Conservation (phyloP, 2,113 vertebrate genomes). For the Megaleporinus macrocephalus region DNA sequence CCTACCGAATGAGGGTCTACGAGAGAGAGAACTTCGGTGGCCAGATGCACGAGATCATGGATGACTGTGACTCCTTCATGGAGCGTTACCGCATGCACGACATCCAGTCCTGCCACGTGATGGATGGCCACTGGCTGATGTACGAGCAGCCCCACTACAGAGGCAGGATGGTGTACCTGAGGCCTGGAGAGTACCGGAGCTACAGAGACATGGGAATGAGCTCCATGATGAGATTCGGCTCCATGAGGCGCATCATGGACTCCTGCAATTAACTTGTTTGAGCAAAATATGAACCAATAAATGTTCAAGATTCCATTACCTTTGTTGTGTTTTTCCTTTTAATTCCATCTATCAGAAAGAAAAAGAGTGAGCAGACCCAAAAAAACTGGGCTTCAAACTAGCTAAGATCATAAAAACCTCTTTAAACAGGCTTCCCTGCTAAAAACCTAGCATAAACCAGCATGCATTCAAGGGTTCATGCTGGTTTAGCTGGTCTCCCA, state of each 20-base stretch:
- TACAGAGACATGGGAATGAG: constrained; percentile 56
- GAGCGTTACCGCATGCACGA: constrained; percentile 74
- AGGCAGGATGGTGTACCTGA: constrained; percentile 54
- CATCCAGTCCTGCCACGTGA: constrained; percentile 66
- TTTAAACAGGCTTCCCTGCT: too few relatives aligned
- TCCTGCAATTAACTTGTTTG: constrained; percentile 63
- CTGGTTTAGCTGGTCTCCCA: too few relatives aligned
- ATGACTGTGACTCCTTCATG: constrained; percentile 74
- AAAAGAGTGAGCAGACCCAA: not conserved
- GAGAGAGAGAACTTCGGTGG: constrained; percentile 78
- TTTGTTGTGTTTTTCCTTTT: not conserved
- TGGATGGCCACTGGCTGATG: constrained; percentile 66
- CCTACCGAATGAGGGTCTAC: constrained; percentile 77
- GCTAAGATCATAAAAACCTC: too few relatives aligned
- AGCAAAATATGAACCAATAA: not conserved
- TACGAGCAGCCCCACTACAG: constrained; percentile 63
- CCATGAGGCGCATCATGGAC: constrained; percentile 72
- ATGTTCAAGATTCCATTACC: not conserved
- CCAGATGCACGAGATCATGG: constrained; percentile 74
- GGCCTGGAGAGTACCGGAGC: constrained; percentile 59
- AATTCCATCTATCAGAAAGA: not conserved
- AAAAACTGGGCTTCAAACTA: too few relatives aligned
- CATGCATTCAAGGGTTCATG: too few relatives aligned
- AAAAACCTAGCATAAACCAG: too few relatives aligned
- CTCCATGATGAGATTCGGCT: constrained; percentile 64